These are phyloP conservation scores for Muscicapa comitata DNA, from an alignment of 2,797 vertebrate genomes.

Conservation along the genomic window DNA sequence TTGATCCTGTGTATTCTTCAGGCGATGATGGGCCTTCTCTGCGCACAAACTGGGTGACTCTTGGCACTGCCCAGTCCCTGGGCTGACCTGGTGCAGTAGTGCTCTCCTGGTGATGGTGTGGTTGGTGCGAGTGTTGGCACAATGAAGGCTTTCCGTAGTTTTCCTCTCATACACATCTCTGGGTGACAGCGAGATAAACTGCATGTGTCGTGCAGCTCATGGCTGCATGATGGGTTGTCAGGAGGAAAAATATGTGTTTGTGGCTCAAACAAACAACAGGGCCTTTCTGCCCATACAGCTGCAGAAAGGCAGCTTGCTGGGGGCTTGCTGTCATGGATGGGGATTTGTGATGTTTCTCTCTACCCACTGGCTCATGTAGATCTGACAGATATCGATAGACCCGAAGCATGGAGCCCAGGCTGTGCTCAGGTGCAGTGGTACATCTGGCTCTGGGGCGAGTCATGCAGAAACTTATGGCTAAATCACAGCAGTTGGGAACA, in stretches of 20 bases:
- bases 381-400: not conserved
- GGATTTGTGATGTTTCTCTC: not conserved
- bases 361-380: fast-evolving
- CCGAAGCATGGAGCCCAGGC: fast-evolving
- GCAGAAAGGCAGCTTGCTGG: not conserved
- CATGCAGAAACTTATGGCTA: not conserved
- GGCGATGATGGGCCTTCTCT: fast-evolving
- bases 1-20: fast-evolving
- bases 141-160: fast-evolving
- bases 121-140: not conserved
- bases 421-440: fast-evolving
- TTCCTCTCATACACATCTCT: not conserved
- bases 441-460: fast-evolving
- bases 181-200: fast-evolving
- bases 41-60: fast-evolving
- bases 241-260: not conserved
- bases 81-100: not conserved
- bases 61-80: not conserved
- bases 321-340: not conserved
- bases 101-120: not conserved
- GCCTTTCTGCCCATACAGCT: not conserved
- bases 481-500: not conserved
- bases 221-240: fast-evolving
- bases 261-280: not conserved
- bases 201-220: fast-evolving